Conservation (phyloP, 2,888 invertebrate genomes). For the Eucera pruinosa region DNA sequence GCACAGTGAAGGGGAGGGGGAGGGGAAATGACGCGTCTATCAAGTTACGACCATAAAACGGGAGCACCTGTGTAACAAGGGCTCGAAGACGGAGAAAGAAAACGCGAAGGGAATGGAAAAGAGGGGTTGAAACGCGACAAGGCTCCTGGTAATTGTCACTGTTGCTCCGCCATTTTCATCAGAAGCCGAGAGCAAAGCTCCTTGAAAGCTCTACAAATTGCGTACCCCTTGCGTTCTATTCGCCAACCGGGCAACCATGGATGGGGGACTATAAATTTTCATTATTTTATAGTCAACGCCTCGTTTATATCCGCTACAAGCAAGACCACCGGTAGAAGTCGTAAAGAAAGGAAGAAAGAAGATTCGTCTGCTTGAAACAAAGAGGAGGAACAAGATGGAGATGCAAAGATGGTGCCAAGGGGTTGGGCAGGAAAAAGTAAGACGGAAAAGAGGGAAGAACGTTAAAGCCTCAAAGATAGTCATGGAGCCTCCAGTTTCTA, state of each 20-base stretch:
- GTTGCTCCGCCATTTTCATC: constrained; percentile 73
- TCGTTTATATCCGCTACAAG: constrained; percentile 79
- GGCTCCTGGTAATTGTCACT: constrained; percentile 78
- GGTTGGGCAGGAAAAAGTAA: background rate
- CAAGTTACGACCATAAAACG: constrained; percentile 59
- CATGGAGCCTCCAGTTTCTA: constrained; percentile 36
- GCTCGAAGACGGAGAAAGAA: constrained; percentile 52
- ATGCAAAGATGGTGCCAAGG: constrained; percentile 8
- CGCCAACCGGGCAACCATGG: constrained; percentile 46
- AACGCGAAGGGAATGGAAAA: constrained; percentile 41
- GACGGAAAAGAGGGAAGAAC: constrained; percentile 7
- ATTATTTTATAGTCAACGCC: constrained; percentile 81
- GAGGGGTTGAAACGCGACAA: constrained; percentile 64
- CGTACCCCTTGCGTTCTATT: constrained; percentile 71
- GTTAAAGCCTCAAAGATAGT: constrained; percentile 54
- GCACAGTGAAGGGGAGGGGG: no score
- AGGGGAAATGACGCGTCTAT: constrained; percentile 63
- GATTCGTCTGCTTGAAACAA: constrained; percentile 45
- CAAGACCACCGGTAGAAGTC: constrained; percentile 47
- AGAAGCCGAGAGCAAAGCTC: constrained; percentile 74
- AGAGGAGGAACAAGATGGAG: constrained; percentile 11
- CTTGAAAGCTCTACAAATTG: constrained; percentile 80
- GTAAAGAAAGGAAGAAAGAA: constrained; percentile 26
- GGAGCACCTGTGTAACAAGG: constrained; percentile 68
- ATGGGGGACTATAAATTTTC: constrained; percentile 78